Evolutionary conservation across 2,888 invertebrate genomes (phyloP), one percentile per base, ranked within the genome.

Genomic region (Neoascia interrupta): DNA sequence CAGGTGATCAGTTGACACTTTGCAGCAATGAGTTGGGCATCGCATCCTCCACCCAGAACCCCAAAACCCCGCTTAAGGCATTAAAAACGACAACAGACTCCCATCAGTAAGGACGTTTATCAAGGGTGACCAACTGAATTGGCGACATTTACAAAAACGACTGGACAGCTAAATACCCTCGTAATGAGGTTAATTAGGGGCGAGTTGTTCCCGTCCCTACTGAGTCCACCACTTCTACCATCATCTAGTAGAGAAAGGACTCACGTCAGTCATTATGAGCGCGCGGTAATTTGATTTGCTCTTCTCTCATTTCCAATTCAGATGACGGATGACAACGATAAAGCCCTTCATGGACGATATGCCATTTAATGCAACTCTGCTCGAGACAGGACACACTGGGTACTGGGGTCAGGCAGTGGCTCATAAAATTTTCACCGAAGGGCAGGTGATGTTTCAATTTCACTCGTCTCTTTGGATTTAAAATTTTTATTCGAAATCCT

Each of bases 221-320:
- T 61, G 10, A 11, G 15, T 10, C 26, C 36, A 3, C 8, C 5
- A 26, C 10, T 3, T 2, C n/a, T n/a, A n/a, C n/a, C n/a, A n/a
- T n/a, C n/a, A n/a, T n/a, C n/a, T n/a, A n/a, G 3, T 4, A 31
- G 8, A n/a, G 31, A 6, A 31, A 66, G 54, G 34, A 73, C 73
- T 79, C 43, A 54, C 61, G 66, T 53, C 79, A 73, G 56, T 79
- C 66, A 79, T 73, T 45, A 23, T 51, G 51, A 60, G 28, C 31
- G 39, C 31, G 54, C 18, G 18, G 43, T 79, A 73, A 73, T 79
- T 79, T 79, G 73, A 79, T 79, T 79, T 58, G 51, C 61, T 66
- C 66, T 60, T 68, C 37, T 61, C 56, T 79, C 58, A 76, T 76
- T 72, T 72, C 47, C 64, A 76, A 76, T 76, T 76, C 64, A 72